Base-by-base conservation (phyloP, 2,888 invertebrate species). In the Epirrita christyi region DNA sequence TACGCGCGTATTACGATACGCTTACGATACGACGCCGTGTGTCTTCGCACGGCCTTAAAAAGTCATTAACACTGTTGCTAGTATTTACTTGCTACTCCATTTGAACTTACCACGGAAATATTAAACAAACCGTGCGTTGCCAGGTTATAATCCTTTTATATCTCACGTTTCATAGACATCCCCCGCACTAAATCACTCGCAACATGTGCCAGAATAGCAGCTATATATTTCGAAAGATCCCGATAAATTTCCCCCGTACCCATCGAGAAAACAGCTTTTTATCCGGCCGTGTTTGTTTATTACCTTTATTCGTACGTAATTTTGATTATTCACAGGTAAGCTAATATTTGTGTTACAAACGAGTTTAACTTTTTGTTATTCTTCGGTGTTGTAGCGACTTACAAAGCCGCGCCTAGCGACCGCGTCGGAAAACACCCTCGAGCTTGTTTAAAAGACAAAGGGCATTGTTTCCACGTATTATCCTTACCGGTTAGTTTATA, bases 181-280 rank as follows among this genome's bases (percentile, higher is more conserved):
- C 70, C n/a, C 63, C 66, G 68, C 71, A 74, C 76, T 86, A 86
- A 85, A 85, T 85, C 83, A 85, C 79, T 70, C 66, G 70, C 66
- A 72, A 69, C 73, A 72, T 67, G 71, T 72, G 71, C 73, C 73
- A 69, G 77, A 75, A 78, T 83, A 78, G 82, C 80, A 79, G 77
- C 78, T 36, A 67, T 81, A 86, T 86, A 85, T 86, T 81, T 83
- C 73, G 76, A 79, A 80, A 77, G 77, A 78, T 76, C 73, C 72
- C 83, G 76, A 88, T 88, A 86, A 86, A 87, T 88, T 85, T 78
- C 70, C 71, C 68, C 68, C 72, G 73, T 70, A 72, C 72, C 80
- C 78, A 82, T 76, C 80, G 75, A 78, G 78, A 59, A 79, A 83
- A 83, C 83, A 77, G 79, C 81, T 79, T 86, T 86, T 85, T 86